Conservation (phyloP, 2,888 invertebrate species). For the Drosophila lacicola region DNA sequence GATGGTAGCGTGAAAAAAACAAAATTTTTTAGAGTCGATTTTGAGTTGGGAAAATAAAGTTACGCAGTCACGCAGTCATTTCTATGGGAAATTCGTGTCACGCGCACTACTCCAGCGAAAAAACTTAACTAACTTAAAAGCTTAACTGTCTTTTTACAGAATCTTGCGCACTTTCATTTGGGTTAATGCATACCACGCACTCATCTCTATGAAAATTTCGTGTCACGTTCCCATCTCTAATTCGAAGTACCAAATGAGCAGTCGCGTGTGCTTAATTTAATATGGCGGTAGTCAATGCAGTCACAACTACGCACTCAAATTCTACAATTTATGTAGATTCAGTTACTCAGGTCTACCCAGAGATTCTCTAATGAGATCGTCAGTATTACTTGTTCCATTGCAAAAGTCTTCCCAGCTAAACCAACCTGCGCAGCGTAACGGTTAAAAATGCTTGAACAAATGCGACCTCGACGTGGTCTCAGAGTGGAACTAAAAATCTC, state of each 20-base stretch:
- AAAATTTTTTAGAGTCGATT: neutral
- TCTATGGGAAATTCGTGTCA: neutral
- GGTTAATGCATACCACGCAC: neutral
- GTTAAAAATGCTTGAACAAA: constrained; percentile 47
- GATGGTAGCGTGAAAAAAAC: constrained; percentile 11
- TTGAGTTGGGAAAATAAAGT: neutral
- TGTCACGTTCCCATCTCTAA: constrained; percentile 13
- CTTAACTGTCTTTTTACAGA: no score
- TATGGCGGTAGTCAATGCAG: constrained; percentile 23
- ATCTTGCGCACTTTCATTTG: no score
- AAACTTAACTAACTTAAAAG: no score
- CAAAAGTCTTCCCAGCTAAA: constrained; percentile 18
- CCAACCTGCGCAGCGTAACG: constrained; percentile 55
- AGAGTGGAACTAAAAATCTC: constrained; percentile 25
- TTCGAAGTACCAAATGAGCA: constrained; percentile 18
- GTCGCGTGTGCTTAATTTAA: constrained; percentile 56
- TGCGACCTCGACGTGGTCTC: constrained; percentile 44
- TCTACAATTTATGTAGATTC: constrained; percentile 20
- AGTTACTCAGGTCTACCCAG: neutral
- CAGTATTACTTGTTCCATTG: constrained; percentile 26
- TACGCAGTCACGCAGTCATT: neutral
- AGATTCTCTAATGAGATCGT: constrained; percentile 25
- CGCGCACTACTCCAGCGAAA: neutral
- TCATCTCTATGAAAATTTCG: neutral
- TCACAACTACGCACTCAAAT: constrained; percentile 15